Base-by-base conservation (phyloP, 2,797 vertebrate species). In the Parauchenoglanis punctatus region DNA sequence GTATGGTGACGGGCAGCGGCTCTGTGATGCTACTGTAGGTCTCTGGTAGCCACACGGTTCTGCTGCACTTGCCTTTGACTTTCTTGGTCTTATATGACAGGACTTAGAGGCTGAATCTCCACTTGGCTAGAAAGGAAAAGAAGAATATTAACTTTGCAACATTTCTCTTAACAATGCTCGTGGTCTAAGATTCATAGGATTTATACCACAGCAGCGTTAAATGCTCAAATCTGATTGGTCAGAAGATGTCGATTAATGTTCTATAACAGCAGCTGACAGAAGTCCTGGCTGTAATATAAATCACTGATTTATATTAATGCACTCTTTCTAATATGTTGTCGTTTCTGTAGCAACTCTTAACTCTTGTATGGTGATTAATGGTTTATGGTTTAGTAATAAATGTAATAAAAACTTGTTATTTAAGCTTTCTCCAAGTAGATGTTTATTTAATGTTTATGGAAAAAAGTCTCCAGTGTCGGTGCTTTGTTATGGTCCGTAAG, bases 1-100 rank as follows among this genome's bases (percentile, higher is more conserved):
- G 94, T 99, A 99, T 0, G 99, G 98, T 17, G 98, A 98, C n/a
- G 96, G 96, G 13, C 97, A 96, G 58, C 96, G 97, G 2, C 96
- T 94, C 92, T 93, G 95, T 46, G 98, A 99, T 80, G 98, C 96
- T 87, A 97, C 97, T 0, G 99, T 99, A 89, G 97, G 96, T 92
- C 94, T 96, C 91, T 97, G 95, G 56, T 99, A 99, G 92, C 93
- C 94, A 89, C 89, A 93, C 20, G 56, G 12, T 59, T 77, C 40
- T 8, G 35, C 67, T 40, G 67, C 61, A 70, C 44, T 68, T 35
- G 58, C 23, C 8, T 58, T 88, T 12, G 59, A 77, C 54, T 78
- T 88, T 58, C 86, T 85, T 58, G 65, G 76, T 68, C 54, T 87
- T 61, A 49, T 44, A 78, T 0, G 7, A 35, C 46, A 35, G n/a